These are phyloP conservation scores for Momotus momota DNA, from an alignment of 2,797 vertebrate genomes.

Conservation along the genomic window DNA sequence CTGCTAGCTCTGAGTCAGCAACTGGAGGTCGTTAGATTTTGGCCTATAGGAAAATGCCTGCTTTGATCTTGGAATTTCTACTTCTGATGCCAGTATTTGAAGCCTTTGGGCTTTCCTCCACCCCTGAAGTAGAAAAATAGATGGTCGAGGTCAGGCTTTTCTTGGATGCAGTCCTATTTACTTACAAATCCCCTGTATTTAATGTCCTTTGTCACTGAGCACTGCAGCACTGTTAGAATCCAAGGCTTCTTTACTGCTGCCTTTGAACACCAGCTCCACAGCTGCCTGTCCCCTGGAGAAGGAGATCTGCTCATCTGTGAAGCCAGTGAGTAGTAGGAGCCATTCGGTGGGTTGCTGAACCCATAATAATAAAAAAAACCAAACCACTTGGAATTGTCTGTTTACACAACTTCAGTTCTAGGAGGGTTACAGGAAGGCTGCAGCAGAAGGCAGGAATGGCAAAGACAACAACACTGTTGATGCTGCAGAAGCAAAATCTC, in stretches of 20 bases:
- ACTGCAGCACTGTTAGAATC: not conserved
- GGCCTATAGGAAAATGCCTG: not conserved
- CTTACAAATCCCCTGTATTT: not conserved
- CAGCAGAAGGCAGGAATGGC: slow-evolving; percentile 22
- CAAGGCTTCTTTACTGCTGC: not conserved
- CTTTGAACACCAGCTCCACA: not conserved
- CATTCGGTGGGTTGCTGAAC: not conserved
- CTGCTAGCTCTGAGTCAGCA: not conserved
- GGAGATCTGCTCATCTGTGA: not conserved
- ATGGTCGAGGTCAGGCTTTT: not conserved
- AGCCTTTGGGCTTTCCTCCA: not conserved
- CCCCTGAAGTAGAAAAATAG: not conserved
- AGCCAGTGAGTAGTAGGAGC: not conserved
- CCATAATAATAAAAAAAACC: not conserved
- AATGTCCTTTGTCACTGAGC: not conserved
- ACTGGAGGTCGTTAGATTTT: not conserved
- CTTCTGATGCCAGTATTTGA: not conserved
- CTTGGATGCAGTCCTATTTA: not conserved
- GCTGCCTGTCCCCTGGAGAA: not conserved
- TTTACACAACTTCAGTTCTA: not conserved
- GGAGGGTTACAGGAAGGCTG: not conserved
- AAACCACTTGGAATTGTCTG: not conserved
- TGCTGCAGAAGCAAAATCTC: slow-evolving; percentile 6
- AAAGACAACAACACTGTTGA: slow-evolving; percentile 23
- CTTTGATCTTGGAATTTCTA: slow-evolving; percentile 1